Base-by-base conservation (phyloP, 2,888 invertebrate species). In the Drosophila picticornis region DNA sequence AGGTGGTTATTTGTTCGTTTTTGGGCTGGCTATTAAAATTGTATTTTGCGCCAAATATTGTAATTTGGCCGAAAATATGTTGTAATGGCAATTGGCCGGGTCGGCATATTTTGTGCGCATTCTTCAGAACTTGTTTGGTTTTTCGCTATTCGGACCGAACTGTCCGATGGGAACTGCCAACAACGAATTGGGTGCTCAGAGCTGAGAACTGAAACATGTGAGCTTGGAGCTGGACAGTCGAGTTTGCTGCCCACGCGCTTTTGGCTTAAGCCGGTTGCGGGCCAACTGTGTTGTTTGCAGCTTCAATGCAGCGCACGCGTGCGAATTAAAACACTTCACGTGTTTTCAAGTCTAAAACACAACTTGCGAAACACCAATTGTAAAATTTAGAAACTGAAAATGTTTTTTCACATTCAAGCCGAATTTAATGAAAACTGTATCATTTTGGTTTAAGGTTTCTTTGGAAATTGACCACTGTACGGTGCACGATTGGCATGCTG, bases 31-130 rank as follows among this genome's bases (percentile, higher is more conserved):
- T 61, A 78, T 66, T 75, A 56, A 75, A 74, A 74, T 52, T 61
- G 65, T 61, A n/a, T 52, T 62, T 67, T 64, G 52, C n/a, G 43
- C 50, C 51, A 64, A 74, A 70, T 70, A 70, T 55, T 81, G 77
- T 72, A 77, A 81, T 81, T 78, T 78, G 77, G 60, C 22, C 58
- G 61, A 81, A 78, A 77, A 56, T 52, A 38, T 81, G 77, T 77
- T 78, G 78, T 78, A 77, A 77, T 81, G 57, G 64, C 81, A 78
- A 79, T 81, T 78, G 79, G 78, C 50, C 66, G 51, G 40, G 64
- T 51, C 55, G 55, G 66, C 78, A 79, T 65, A 71, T 50, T 71
- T 81, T 55, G 82, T 56, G 80, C 79, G 53, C 69, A 79, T 82
- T 80, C 82, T 80, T 79, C 10, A 65, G 76, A 81, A 81, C 83